phyloP scores from a whole-genome alignment of 2,888 invertebrate species.

The Dryococelus australis region DNA sequence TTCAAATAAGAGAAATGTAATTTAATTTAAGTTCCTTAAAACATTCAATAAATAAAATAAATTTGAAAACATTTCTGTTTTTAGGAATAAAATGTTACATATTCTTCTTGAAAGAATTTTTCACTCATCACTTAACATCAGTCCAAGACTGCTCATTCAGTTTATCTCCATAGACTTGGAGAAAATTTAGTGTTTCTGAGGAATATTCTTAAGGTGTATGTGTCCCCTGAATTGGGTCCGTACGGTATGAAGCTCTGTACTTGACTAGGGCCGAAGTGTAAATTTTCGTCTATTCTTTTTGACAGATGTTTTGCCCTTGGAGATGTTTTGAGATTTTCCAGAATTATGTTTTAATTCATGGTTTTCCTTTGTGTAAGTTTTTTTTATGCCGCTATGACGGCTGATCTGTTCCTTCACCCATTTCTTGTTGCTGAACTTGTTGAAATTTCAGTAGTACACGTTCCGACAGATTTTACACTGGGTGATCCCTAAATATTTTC shows the following conservation, averaged over 20 bases:
- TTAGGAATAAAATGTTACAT: no score
- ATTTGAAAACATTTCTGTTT: no score
- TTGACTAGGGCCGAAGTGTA: not conserved
- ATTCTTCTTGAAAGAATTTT: not conserved
- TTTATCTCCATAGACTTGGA: not conserved
- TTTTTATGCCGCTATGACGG: not conserved
- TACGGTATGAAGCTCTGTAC: not conserved
- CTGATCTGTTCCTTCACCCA: not conserved
- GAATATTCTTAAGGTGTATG: not conserved
- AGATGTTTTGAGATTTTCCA: not conserved
- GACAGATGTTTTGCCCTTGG: not conserved
- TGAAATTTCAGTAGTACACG: not conserved
- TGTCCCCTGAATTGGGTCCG: not conserved
- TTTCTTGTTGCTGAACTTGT: not conserved
- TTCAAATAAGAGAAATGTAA: no score
- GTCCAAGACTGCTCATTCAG: not conserved
- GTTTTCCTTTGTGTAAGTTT: not conserved
- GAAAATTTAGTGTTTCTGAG: not conserved
- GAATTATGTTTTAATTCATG: not conserved
- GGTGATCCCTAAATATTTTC: no score
- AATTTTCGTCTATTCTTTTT: not conserved
- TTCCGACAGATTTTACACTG: no score
- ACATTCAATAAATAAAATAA: no score
- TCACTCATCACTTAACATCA: not conserved
- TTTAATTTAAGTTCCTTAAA: no score